phyloP scores from a whole-genome alignment of 2,113 vertebrate species.

The Podiceps cristatus region DNA sequence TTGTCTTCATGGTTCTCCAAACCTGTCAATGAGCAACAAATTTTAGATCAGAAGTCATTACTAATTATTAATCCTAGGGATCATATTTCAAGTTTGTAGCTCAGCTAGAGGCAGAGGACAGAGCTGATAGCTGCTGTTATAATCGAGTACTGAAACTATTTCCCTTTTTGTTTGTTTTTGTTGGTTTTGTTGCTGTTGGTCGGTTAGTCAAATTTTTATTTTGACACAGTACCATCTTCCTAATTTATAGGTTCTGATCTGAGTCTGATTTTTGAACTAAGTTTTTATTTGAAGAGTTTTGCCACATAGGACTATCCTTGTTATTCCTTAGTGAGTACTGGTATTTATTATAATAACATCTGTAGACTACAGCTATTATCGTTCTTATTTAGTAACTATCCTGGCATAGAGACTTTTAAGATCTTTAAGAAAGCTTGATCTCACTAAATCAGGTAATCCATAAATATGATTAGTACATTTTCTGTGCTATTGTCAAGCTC shows the following conservation, averaged over 20 bases:
- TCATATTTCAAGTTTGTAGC: background rate
- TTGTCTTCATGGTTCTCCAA: background rate
- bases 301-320: background rate
- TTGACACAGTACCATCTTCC: background rate
- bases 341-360: background rate
- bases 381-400: background rate
- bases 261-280: background rate
- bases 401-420: background rate
- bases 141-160: rapidly evolving
- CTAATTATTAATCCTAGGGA: background rate
- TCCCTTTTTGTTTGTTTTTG: background rate
- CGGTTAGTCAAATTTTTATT: background rate
- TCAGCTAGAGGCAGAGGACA: background rate
- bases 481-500: background rate
- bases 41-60: background rate
- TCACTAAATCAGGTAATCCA: background rate
- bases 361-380: background rate
- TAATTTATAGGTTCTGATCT: background rate
- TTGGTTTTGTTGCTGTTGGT: background rate
- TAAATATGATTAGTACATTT: background rate
- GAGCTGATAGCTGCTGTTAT: background rate
- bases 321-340: background rate
- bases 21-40: background rate
- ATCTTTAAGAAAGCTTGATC: background rate
- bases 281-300: background rate